Conservation (phyloP, 2,888 invertebrate genomes). For the Trimorus sp. region DNA sequence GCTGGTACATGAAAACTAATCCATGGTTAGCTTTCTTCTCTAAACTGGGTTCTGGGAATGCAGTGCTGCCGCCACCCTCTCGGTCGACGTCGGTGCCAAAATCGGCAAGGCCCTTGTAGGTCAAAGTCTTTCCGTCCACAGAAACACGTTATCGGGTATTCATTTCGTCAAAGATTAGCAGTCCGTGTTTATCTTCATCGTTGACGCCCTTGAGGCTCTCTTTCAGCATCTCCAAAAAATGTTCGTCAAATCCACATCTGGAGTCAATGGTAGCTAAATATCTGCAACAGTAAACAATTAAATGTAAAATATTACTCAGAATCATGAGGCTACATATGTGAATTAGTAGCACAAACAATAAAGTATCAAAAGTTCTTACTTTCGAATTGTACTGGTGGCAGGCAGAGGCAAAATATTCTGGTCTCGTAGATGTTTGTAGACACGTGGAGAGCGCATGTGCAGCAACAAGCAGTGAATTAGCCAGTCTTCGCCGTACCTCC, state of each 20-base stretch:
- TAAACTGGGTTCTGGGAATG: neutral
- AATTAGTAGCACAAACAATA: neutral
- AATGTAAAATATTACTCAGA: too few relatives aligned
- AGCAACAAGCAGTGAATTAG: slow-evolving; percentile 26
- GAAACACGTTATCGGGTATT: slow-evolving; percentile 22
- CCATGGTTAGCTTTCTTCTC: slow-evolving; percentile 18
- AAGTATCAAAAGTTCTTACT: slow-evolving; percentile 4
- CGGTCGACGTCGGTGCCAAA: slow-evolving; percentile 15
- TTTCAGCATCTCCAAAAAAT: slow-evolving; percentile 54
- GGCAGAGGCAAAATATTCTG: slow-evolving; percentile 21
- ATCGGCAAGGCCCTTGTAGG: slow-evolving; percentile 29
- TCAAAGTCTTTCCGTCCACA: slow-evolving; percentile 11
- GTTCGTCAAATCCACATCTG: slow-evolving; percentile 53
- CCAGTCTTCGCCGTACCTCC: slow-evolving; percentile 37
- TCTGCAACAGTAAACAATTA: slow-evolving; percentile 20
- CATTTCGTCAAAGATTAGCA: slow-evolving; percentile 40
- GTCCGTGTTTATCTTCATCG: slow-evolving; percentile 32
- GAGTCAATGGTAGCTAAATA: slow-evolving; percentile 39
- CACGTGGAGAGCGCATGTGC: slow-evolving; percentile 45
- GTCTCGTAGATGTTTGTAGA: slow-evolving; percentile 28
- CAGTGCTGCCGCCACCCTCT: neutral
- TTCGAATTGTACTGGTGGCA: slow-evolving; percentile 20
- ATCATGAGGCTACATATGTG: too few relatives aligned
- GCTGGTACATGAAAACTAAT: slow-evolving; percentile 58
- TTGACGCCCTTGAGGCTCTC: slow-evolving; percentile 21